Evolutionary conservation across 2,888 invertebrate genomes (phyloP).

Genomic region (Luperina testacea): DNA sequence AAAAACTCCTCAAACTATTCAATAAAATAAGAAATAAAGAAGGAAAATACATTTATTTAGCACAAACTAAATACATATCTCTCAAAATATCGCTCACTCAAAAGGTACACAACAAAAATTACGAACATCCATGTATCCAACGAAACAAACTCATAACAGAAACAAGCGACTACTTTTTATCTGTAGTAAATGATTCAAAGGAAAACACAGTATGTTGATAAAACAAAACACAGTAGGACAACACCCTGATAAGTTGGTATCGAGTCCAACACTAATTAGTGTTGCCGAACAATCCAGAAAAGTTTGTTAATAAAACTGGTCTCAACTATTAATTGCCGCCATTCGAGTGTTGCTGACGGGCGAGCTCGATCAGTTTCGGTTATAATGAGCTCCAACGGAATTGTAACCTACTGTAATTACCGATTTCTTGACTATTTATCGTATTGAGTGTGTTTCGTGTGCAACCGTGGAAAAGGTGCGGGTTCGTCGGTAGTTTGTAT

Average conservation of each 20-base stretch:
- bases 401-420: slow-evolving; percentile 46
- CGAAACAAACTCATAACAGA: slow-evolving; percentile 19
- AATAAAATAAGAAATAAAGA: not conserved
- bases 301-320: slow-evolving; percentile 76
- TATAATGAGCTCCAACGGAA: slow-evolving; percentile 48
- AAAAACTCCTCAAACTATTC: not conserved
- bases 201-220: slow-evolving; percentile 45
- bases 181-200: slow-evolving; percentile 4
- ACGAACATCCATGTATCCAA: not conserved
- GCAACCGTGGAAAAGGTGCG: slow-evolving; percentile 6
- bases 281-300: slow-evolving; percentile 73
- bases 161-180: slow-evolving; percentile 25
- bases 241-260: slow-evolving; percentile 59
- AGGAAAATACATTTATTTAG: not conserved
- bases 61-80: not conserved
- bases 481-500: slow-evolving; percentile 11
- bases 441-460: slow-evolving; percentile 20
- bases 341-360: slow-evolving; percentile 65
- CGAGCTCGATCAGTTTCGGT: slow-evolving; percentile 50
- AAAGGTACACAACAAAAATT: not conserved
- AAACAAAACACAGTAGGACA: slow-evolving; percentile 55
- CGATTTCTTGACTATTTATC: slow-evolving; percentile 40
- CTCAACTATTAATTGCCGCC: slow-evolving; percentile 75
- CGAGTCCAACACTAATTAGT: slow-evolving; percentile 75
- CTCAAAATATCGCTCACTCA: not conserved